phyloP scores from a whole-genome alignment of 2,113 vertebrate species.

The Smithornis capensis region DNA sequence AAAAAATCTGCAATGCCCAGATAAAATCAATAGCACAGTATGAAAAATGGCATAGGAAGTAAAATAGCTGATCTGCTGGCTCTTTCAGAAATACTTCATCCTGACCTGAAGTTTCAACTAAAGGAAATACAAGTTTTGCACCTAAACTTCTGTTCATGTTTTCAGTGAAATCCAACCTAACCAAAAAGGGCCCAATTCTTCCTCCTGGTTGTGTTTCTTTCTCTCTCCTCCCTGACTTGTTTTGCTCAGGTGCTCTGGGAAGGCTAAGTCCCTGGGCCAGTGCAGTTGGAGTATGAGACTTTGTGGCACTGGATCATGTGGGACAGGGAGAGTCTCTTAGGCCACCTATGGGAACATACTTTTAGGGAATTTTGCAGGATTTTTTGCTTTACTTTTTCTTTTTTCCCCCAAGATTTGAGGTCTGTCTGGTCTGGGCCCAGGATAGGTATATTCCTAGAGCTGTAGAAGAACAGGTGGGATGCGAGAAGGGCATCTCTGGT shows the following conservation, averaged over 20 bases:
- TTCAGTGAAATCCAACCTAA: background rate
- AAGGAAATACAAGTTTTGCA: background rate
- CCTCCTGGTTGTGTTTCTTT: background rate
- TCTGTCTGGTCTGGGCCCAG: background rate
- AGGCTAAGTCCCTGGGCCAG: fast-evolving
- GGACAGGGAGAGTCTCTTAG: fast-evolving
- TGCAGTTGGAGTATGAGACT: fast-evolving
- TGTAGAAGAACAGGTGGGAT: background rate
- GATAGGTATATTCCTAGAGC: background rate
- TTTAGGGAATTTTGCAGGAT: background rate
- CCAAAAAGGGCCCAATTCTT: background rate
- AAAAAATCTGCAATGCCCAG: background rate
- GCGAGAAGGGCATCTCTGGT: background rate
- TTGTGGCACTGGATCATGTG: fast-evolving
- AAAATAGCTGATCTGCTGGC: background rate
- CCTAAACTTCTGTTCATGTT: background rate
- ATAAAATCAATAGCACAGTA: slow-evolving; percentile 7
- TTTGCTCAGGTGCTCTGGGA: background rate
- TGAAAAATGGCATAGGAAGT: background rate
- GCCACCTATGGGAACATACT: background rate
- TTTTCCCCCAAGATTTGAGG: background rate
- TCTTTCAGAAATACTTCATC: background rate
- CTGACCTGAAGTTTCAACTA: background rate
- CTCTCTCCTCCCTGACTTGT: fast-evolving
- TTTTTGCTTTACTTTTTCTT: background rate